Conservation (phyloP, 1,140 invertebrate genomes). For the Galleria mellonella region DNA sequence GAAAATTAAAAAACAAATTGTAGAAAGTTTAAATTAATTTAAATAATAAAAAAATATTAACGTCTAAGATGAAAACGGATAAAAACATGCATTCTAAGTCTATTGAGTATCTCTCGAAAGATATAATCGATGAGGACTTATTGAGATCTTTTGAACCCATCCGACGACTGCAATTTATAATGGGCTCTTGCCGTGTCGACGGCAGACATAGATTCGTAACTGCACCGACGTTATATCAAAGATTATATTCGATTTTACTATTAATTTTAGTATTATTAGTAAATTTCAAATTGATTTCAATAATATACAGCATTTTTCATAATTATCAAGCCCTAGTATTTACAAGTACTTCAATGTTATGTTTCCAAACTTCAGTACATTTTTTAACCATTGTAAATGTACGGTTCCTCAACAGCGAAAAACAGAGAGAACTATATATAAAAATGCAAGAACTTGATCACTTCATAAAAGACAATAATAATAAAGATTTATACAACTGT, state of each 20-base stretch:
- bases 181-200: constrained; percentile 34
- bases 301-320: no score
- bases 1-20: no score
- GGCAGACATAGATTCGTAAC: constrained; percentile 33
- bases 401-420: no score
- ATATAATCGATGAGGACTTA: constrained; percentile 34
- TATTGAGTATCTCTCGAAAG: constrained; percentile 36
- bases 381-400: no score
- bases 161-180: constrained; percentile 19
- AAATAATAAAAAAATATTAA: neutral
- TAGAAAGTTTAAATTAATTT: no score
- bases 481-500: constrained; percentile 12
- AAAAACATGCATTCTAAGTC: neutral
- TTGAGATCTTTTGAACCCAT: constrained; percentile 21
- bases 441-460: constrained; percentile 33
- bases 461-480: constrained; percentile 27
- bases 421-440: no score
- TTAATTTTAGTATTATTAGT: no score
- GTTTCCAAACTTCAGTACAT: no score
- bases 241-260: constrained; percentile 16
- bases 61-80: neutral
- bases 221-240: constrained; percentile 27
- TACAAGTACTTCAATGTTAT: no score
- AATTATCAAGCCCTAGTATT: no score
- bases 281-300: no score